Evolutionary conservation across 2,888 invertebrate species (phyloP).

Genomic region (Watsonalla cultraria): DNA sequence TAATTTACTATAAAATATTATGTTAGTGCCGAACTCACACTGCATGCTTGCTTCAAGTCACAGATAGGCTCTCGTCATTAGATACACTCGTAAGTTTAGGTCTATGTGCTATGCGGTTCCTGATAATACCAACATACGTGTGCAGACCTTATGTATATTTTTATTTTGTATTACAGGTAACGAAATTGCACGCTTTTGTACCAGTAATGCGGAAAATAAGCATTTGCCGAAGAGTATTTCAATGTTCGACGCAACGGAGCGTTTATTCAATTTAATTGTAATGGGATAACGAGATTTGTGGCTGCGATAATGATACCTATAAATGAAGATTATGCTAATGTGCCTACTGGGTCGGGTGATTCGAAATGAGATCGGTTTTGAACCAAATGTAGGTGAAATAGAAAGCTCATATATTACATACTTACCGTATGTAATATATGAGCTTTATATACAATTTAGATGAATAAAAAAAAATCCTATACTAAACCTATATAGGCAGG

Average conservation of each 20-base stretch:
- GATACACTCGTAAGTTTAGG: too few species aligned
- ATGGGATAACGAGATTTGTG: background rate
- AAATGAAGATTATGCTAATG: background rate
- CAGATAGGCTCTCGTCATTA: too few species aligned
- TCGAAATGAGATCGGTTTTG: background rate
- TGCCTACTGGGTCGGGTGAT: background rate
- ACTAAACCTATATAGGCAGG: too few species aligned
- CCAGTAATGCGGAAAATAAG: constrained; percentile 20
- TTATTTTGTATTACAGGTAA: constrained; percentile 6
- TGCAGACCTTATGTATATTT: constrained; percentile 1
- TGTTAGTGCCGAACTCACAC: too few species aligned
- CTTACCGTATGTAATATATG: too few species aligned
- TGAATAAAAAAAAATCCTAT: too few species aligned
- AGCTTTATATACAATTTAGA: too few species aligned
- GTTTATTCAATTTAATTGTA: background rate
- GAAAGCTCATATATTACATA: too few species aligned
- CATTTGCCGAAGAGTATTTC: constrained; percentile 12
- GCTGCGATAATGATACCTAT: background rate
- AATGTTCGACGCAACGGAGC: background rate
- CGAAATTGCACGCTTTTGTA: constrained; percentile 20
- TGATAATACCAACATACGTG: background rate
- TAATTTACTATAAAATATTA: too few species aligned
- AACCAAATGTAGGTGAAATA: background rate
- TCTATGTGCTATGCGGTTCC: too few species aligned
- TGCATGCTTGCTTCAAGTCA: too few species aligned